Evolutionary conservation across 2,888 invertebrate species (phyloP), one percentile per base, ranked within the genome.

Genomic region (Caenorhabditis sp.): DNA sequence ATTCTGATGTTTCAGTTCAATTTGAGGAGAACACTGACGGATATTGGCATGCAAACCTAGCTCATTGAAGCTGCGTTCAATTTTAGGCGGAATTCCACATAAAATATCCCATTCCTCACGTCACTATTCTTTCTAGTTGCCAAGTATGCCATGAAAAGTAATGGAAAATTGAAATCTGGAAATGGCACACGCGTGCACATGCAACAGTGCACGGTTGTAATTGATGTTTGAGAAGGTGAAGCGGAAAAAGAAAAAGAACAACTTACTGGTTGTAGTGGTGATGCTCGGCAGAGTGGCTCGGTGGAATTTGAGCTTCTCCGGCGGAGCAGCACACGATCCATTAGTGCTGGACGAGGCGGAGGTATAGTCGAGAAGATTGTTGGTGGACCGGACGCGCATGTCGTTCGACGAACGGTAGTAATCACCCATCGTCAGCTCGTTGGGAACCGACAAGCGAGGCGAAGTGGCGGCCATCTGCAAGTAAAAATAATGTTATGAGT

Each of bases 251-350:
- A 17, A 55, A 20, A 39, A 7, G 20, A 26, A 27, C 39, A 39
- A 65, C 78, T 70, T 17, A 78, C 78, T 78, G 13, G 65, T 58
- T 4, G 78, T 78, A 24, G 78, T 78, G 0, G 78, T 78, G 63
- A 78, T 78, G 17, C 73, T 73, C 30, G 78, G 78, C n/a, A 78
- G 53, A 6, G 78, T 78, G n/a, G 63, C 78, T n/a, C 78, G 68
- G 30, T 78, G 73, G 22, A 50, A 56, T 13, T 70, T 62, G 17
- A 70, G 41, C 26, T 70, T 48, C 22, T 58, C 75, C 11, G 68
- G 62, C 6, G 22, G 27, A 3, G 39, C 53, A 2, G 66, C n/a
- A n/a, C n/a, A 55, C 27, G 73, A 73, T 22, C 62, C 72, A 35
- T 78, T 78, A 2, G 78, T 73, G 45, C 78, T 78, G 1, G 70